Percentiles rank a stretch among this genome's conserved stretches.
These are phyloP conservation scores for Poecilia velifera DNA, from an alignment of 2,797 vertebrate species.

Conservation along the genomic window DNA sequence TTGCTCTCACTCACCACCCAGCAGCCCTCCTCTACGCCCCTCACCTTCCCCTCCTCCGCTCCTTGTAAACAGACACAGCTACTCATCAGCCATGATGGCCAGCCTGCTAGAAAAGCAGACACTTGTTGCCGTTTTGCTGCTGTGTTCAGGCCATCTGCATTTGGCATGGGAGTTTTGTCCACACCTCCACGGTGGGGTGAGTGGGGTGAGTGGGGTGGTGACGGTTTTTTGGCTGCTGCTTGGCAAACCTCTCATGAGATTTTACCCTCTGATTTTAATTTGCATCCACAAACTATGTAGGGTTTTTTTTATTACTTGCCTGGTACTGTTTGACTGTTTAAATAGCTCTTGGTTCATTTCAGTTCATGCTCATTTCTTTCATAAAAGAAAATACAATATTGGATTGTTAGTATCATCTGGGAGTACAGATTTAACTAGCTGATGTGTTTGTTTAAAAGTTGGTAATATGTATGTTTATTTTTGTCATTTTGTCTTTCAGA, in stretches of 20 bases:
- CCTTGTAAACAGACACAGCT: conserved; percentile 24
- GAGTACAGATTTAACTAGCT: not conserved
- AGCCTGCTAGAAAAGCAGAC: conserved; percentile 47
- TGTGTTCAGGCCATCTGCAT: conserved; percentile 45
- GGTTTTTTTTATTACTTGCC: not conserved
- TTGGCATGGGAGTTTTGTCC: conserved; percentile 38
- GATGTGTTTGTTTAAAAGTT: not conserved
- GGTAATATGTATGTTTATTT: not conserved
- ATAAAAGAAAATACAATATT: not conserved
- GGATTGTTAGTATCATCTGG: not conserved
- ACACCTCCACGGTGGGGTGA: conserved; percentile 16
- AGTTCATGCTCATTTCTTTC: not conserved
- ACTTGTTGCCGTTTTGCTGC: conserved; percentile 63
- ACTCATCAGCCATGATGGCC: conserved; percentile 42
- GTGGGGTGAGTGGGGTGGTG: conserved; percentile 7
- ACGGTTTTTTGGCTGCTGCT: conserved; percentile 8
- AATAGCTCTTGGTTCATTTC: not conserved
- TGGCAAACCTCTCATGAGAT: conserved; percentile 2
- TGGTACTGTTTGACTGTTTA: not conserved
- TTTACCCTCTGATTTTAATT: conserved; percentile 4
- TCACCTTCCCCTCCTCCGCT: not conserved
- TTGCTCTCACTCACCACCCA: conserved; percentile 10
- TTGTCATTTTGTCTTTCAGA: not conserved
- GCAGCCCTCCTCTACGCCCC: not conserved
- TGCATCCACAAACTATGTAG: not conserved